Evolutionary conservation across 2,888 invertebrate genomes (phyloP).

Genomic region (Hypolimnas misippus): DNA sequence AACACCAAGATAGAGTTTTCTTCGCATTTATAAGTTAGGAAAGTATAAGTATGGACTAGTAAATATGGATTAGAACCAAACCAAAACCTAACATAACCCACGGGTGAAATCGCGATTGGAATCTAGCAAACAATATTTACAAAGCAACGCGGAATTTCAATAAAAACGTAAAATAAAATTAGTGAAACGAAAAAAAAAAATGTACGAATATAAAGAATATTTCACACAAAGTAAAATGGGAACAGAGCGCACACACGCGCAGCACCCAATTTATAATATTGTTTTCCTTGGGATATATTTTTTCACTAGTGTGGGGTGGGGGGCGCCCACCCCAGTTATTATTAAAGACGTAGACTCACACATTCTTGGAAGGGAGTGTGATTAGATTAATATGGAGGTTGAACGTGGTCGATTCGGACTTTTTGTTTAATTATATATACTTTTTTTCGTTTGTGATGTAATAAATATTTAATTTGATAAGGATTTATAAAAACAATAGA

Average conservation of each 20-base stretch:
- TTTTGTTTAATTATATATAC: slow-evolving; percentile 35
- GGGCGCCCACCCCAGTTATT: slow-evolving; percentile 70
- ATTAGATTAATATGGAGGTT: slow-evolving; percentile 80
- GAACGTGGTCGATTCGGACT: slow-evolving; percentile 35
- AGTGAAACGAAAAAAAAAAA: slow-evolving; percentile 47
- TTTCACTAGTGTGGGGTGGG: slow-evolving; percentile 77
- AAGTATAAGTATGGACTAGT: too few species aligned
- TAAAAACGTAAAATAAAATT: slow-evolving; percentile 16
- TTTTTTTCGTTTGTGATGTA: slow-evolving; percentile 16
- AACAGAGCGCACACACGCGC: slow-evolving; percentile 57
- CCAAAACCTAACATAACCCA: too few species aligned
- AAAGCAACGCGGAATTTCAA: slow-evolving; percentile 7
- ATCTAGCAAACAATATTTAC: too few species aligned
- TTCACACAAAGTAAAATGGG: slow-evolving; percentile 76
- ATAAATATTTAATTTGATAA: slow-evolving; percentile 11
- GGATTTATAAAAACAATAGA: too few species aligned
- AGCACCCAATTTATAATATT: slow-evolving; percentile 83
- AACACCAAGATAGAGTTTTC: too few species aligned
- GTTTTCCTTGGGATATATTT: slow-evolving; percentile 83
- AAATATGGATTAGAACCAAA: too few species aligned
- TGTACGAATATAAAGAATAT: slow-evolving; percentile 64
- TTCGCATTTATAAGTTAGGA: too few species aligned
- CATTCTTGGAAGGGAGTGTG: slow-evolving; percentile 79
- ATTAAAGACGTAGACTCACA: slow-evolving; percentile 84
- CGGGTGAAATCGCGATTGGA: too few species aligned